A percentile compares a stretch with the other conserved stretches of the same genome.
phyloP scores from a whole-genome alignment of 2,797 vertebrate species.

The Karalla daura region DNA sequence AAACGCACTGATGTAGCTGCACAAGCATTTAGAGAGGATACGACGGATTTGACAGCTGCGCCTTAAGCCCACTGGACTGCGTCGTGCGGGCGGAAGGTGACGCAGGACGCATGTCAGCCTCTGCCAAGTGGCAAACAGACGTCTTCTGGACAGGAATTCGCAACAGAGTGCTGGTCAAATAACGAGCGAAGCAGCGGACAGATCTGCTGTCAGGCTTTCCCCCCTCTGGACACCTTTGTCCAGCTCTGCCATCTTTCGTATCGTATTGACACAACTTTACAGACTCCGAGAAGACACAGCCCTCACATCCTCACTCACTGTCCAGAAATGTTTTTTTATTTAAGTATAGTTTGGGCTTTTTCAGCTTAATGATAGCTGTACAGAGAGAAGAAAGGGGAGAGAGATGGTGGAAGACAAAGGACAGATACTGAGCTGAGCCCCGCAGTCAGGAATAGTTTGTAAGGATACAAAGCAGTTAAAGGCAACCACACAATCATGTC shows the following conservation, averaged over 20 bases:
- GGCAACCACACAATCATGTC: too few species aligned
- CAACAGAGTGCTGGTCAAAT: conserved; percentile 43
- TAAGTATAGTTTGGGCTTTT: too few species aligned
- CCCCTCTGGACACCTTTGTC: conserved; percentile 2
- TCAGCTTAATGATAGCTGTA: too few species aligned
- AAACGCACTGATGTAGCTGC: conserved; percentile 41
- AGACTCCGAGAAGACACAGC: too few species aligned
- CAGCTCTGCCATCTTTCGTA: too few species aligned
- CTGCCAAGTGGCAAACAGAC: conserved; percentile 58
- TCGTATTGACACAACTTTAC: too few species aligned
- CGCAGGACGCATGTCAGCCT: conserved; percentile 47
- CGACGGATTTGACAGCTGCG: conserved; percentile 59
- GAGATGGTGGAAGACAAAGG: too few species aligned
- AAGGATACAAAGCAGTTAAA: neutral
- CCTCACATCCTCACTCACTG: too few species aligned
- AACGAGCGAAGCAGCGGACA: neutral
- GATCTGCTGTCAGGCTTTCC: conserved; percentile 8
- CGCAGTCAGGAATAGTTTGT: too few species aligned
- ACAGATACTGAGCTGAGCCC: too few species aligned
- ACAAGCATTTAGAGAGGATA: conserved; percentile 63
- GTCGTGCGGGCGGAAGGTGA: conserved; percentile 56
- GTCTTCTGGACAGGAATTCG: conserved; percentile 49
- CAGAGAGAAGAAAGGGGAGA: too few species aligned
- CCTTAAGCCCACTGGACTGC: conserved; percentile 27
- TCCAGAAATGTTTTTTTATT: too few species aligned